Conservation (phyloP, 2,797 vertebrate species). For the Psittacula derbiana region DNA sequence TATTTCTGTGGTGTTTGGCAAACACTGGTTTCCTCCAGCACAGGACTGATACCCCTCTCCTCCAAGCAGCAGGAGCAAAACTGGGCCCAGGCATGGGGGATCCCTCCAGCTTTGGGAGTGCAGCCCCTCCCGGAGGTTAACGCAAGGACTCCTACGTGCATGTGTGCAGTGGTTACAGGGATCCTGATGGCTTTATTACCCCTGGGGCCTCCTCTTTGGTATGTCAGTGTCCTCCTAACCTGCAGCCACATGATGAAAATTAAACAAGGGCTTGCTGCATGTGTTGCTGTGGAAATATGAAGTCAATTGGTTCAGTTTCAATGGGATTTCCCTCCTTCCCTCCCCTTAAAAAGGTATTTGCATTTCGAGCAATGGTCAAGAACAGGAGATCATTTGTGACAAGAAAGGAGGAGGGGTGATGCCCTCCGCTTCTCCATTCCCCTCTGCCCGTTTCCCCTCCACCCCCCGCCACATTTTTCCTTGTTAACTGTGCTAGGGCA, state of each 20-base stretch:
- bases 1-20: not conserved
- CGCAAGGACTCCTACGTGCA: not conserved
- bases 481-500: not conserved
- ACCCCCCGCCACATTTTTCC: not conserved
- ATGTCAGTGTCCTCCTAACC: slow-evolving; percentile 26
- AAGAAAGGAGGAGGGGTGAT: not conserved
- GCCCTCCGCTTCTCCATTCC: not conserved
- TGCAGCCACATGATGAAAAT: slow-evolving; percentile 5
- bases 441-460: not conserved
- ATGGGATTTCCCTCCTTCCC: not conserved
- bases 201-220: not conserved
- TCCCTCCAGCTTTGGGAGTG: not conserved
- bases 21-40: not conserved
- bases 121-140: not conserved
- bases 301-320: not conserved
- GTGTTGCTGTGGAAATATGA: not conserved
- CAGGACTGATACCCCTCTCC: not conserved
- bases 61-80: not conserved
- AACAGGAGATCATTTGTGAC: not conserved
- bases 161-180: not conserved
- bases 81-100: not conserved
- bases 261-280: not conserved
- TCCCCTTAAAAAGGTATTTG: not conserved
- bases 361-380: not conserved
- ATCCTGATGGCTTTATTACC: not conserved